Evolutionary conservation across 2,888 invertebrate genomes (phyloP).

Genomic region (Parelbella ahira): DNA sequence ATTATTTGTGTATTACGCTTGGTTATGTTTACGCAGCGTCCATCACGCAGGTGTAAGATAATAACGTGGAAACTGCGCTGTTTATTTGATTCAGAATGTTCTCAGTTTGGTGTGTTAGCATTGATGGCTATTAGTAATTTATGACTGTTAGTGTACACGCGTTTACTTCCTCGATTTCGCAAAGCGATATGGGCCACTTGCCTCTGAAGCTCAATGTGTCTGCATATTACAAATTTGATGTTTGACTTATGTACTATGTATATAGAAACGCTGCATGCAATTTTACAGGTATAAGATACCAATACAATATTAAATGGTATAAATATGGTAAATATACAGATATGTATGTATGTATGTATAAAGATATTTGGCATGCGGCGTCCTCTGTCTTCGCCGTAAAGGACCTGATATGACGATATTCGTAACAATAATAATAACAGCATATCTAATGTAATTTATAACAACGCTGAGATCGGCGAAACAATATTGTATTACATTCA

Average conservation of each 20-base stretch:
- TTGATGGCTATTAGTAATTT: slow-evolving; percentile 59
- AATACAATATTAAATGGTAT: no score
- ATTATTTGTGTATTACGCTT: slow-evolving; percentile 3
- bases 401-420: no score
- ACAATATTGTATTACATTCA: no score
- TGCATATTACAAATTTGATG: slow-evolving; percentile 12
- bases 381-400: no score
- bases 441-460: no score
- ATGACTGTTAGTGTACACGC: slow-evolving; percentile 46
- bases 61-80: slow-evolving; percentile 31
- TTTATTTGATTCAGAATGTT: slow-evolving; percentile 47
- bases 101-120: slow-evolving; percentile 50
- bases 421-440: no score
- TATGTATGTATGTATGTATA: no score
- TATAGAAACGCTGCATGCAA: no score
- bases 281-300: no score
- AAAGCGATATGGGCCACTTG: slow-evolving; percentile 47
- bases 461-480: no score
- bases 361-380: no score
- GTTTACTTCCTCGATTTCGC: slow-evolving; percentile 57
- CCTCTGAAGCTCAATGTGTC: slow-evolving; percentile 35
- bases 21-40: slow-evolving; percentile 10
- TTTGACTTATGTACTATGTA: slow-evolving; percentile 2
- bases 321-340: no score
- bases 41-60: slow-evolving; percentile 23